Base-by-base conservation (phyloP, 2,113 vertebrate genomes). In the Tetrao urogallus region DNA sequence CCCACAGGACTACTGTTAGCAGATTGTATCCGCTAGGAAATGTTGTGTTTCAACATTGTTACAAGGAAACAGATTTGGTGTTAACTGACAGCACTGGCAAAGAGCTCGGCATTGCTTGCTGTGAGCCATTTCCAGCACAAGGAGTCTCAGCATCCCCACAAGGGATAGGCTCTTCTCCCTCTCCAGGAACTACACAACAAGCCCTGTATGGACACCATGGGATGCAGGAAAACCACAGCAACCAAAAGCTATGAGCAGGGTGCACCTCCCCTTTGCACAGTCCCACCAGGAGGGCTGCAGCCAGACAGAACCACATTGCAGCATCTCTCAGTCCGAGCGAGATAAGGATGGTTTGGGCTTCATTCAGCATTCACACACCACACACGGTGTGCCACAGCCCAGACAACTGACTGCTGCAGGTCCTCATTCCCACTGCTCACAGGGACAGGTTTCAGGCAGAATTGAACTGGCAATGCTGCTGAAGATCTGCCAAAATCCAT, bases 91-190 rank as follows among this genome's bases (percentile, higher is more conserved):
- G 56, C 38, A 6, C 2, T 57, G 75, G 84, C 86, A 91, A 82
- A 56, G 42, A 77, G 69, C 52, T 74, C 81, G 19, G 93, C 79
- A 61, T 28, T 30, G 1, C 72, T 83, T 79, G 15, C 34, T 52
- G 38, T 3, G 52, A 71, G 54, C 1, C 5, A 16, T 0, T 22
- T 42, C 66, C 78, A 85, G 81, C 47, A 64, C 30, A 73, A 40
- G 0, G 3, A 0, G 0, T 56, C 82, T 63, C 13, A 0, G 43
- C 20, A 27, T 61, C 19, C 36, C 57, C 86, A 14, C 0, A 0
- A 82, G 38, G 13, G 60, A 12, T 8, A 32, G 32, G 56, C 47
- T 61, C 64, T 57, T 19, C 63, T 63, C 27, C 28, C 47, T 40
- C 8, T 40, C 47, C 43, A 17, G 10, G 28, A 3, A 32, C 5